Conservation (phyloP, 1,140 invertebrate genomes). For the Magallana gigas region DNA sequence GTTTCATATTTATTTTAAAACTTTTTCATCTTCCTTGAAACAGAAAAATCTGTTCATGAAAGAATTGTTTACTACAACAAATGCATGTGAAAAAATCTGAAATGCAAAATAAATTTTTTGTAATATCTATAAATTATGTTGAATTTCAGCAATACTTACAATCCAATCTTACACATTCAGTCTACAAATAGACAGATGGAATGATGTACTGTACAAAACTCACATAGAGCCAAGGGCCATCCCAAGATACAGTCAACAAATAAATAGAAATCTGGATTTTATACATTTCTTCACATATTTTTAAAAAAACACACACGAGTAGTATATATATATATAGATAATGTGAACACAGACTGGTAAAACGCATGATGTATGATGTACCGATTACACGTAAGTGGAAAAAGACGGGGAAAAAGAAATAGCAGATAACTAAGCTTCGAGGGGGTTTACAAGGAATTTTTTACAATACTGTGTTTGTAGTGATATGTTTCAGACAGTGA, state of each 20-base stretch:
- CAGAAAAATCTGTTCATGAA: slow-evolving; percentile 11
- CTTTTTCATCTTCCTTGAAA: slow-evolving; percentile 13
- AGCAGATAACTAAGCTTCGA: neutral
- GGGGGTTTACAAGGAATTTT: neutral
- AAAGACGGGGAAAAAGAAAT: neutral
- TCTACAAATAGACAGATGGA: slow-evolving; percentile 14
- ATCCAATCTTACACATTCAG: slow-evolving; percentile 30
- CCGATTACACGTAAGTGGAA: neutral
- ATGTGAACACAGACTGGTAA: slow-evolving; percentile 35
- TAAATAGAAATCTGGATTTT: slow-evolving; percentile 37
- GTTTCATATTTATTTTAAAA: slow-evolving; percentile 9
- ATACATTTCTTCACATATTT: slow-evolving; percentile 32
- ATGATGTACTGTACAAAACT: neutral
- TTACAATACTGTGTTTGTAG: neutral
- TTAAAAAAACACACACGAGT: slow-evolving; percentile 10
- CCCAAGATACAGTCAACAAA: slow-evolving; percentile 23
- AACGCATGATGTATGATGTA: neutral
- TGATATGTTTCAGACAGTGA: slow-evolving; percentile 21
- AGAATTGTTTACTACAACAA: slow-evolving; percentile 32
- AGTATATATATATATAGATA: neutral
- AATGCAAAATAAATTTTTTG: slow-evolving; percentile 32
- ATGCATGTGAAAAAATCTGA: slow-evolving; percentile 31
- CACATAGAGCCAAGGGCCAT: neutral
- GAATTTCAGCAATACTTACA: slow-evolving; percentile 27
- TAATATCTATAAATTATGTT: slow-evolving; percentile 36